Conservation (phyloP, 1,140 invertebrate species). For the Acromyrmex echinatior region DNA sequence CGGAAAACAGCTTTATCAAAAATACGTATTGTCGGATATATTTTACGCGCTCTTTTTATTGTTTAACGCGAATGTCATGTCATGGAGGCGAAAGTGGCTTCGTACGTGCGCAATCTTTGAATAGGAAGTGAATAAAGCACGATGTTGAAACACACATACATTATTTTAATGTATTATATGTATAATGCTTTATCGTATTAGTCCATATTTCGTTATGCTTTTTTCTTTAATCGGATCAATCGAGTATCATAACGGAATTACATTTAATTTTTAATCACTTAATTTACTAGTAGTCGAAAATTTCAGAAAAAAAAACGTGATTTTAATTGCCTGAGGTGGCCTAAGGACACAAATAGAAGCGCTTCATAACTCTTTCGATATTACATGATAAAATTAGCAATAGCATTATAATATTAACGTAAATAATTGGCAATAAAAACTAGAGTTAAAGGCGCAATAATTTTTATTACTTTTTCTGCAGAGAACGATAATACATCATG, state of each 20-base stretch:
- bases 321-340: too few species aligned
- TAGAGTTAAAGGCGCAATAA: neutral
- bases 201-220: constrained; percentile 12
- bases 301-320: neutral
- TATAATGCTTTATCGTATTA: neutral
- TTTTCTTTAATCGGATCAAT: constrained; percentile 8
- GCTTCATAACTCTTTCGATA: neutral
- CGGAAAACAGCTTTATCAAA: neutral
- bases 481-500: neutral
- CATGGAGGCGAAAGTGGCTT: neutral
- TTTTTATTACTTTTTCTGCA: neutral
- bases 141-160: constrained; percentile 1
- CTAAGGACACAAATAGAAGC: neutral
- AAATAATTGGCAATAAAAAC: neutral
- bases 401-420: neutral
- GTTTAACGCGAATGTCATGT: neutral
- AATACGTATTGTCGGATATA: neutral
- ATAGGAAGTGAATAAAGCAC: constrained; percentile 1
- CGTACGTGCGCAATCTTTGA: constrained; percentile 31
- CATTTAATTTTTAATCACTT: constrained; percentile 12
- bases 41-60: constrained; percentile 4
- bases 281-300: neutral
- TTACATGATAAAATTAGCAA: neutral
- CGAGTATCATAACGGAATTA: neutral
- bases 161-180: constrained; percentile 22